A percentile compares a stretch with the other conserved stretches of the same genome.
Conservation (phyloP, 2,888 invertebrate species). For the Cyrtodaria siliqua region DNA sequence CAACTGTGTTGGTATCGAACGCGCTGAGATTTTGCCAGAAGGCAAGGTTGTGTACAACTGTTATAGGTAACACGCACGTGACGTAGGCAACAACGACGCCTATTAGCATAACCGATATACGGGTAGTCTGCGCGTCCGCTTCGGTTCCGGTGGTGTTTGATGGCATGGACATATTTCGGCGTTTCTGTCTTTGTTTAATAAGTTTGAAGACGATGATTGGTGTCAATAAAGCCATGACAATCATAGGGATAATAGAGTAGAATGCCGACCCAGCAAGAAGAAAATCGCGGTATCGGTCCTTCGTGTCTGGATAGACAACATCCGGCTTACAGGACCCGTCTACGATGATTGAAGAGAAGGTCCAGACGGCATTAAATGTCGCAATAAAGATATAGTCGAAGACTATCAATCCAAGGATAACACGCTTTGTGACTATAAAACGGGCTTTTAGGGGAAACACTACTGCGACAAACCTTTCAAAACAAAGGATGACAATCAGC, state of each 20-base stretch:
- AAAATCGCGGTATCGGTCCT: slow-evolving; percentile 39
- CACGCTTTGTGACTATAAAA: slow-evolving; percentile 60
- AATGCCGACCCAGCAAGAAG: slow-evolving; percentile 54
- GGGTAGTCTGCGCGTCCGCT: slow-evolving; percentile 30
- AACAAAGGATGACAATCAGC: slow-evolving; percentile 70
- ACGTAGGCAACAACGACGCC: slow-evolving; percentile 69
- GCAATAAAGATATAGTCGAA: slow-evolving; percentile 56
- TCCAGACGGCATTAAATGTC: slow-evolving; percentile 65
- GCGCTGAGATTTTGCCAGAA: slow-evolving; percentile 57
- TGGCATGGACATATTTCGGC: slow-evolving; percentile 26
- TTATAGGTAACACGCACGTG: slow-evolving; percentile 68
- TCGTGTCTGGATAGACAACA: slow-evolving; percentile 45
- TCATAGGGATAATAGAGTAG: slow-evolving; percentile 64
- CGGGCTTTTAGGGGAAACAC: slow-evolving; percentile 70
- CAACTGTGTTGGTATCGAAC: slow-evolving; percentile 57
- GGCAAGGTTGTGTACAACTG: slow-evolving; percentile 65
- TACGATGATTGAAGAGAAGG: slow-evolving; percentile 63
- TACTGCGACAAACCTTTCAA: slow-evolving; percentile 74
- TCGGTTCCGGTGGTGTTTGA: neutral
- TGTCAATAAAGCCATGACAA: slow-evolving; percentile 62
- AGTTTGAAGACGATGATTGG: slow-evolving; percentile 58
- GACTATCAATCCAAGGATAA: slow-evolving; percentile 43
- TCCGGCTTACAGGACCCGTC: slow-evolving; percentile 63
- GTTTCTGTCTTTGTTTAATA: slow-evolving; percentile 18
- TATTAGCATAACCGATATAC: slow-evolving; percentile 68